These are phyloP conservation scores for Ridgeia piscesae DNA, from an alignment of 1,140 invertebrate genomes.

Conservation along the genomic window DNA sequence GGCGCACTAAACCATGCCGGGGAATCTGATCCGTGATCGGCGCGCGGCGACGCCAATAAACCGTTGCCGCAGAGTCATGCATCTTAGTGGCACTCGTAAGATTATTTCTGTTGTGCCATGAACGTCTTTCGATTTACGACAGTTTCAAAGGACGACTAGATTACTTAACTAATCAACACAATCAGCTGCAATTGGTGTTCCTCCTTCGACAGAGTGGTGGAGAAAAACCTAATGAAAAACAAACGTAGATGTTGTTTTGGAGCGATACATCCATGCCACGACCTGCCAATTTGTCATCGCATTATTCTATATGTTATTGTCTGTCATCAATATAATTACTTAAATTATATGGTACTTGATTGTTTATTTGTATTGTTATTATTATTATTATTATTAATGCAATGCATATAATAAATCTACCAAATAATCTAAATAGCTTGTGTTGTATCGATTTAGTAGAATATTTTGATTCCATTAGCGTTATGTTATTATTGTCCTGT, in stretches of 20 bases:
- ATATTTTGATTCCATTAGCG: too few relatives aligned
- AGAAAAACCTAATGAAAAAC: neutral
- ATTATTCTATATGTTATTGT: neutral
- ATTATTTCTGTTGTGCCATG: neutral
- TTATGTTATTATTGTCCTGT: too few relatives aligned
- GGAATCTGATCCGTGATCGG: too few relatives aligned
- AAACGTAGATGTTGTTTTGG: neutral
- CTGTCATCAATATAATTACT: neutral
- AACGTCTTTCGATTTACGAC: neutral
- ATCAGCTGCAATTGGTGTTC: neutral
- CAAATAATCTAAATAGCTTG: neutral
- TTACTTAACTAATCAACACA: neutral
- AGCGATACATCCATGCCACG: neutral
- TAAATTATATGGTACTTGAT: too few relatives aligned
- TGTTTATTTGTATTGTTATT: too few relatives aligned
- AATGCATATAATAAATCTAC: neutral
- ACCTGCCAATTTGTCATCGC: neutral
- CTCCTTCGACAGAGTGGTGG: neutral
- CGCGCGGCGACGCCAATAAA: neutral
- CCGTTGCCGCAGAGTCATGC: neutral
- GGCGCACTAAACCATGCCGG: neutral
- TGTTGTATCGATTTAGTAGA: neutral
- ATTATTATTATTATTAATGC: neutral
- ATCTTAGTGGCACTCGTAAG: neutral
- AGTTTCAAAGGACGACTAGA: neutral